Base-by-base conservation (phyloP, 53 echinoderm and acorn worm species). In the Temnopleurus reevesii region DNA sequence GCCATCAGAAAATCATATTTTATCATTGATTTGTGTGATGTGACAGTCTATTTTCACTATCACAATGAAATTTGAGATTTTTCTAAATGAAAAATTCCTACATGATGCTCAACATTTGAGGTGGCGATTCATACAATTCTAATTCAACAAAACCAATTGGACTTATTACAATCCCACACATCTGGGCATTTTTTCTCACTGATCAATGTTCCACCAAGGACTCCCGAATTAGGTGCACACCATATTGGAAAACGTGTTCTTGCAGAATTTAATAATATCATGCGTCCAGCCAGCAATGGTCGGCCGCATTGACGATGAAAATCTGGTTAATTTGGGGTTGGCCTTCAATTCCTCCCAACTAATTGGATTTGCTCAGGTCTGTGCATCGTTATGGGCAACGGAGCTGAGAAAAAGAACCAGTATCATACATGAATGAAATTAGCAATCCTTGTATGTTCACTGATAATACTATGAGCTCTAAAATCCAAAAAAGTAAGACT, bases 311-410 rank as follows among this genome's bases (percentile, higher is more conserved):
- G n/a, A n/a, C 13, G 30, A 46, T 79, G 79, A 79, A 79, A 79
- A 79, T 79, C 79, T 79, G 49, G 46, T 83, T 83, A 83, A 83
- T 83, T 83, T 83, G 36, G 55, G 83, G 30, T 23, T 83, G 83
- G 83, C 83, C 83, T 83, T 83, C 54, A 83, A 83, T 83, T 51
- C 49, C 45, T 47, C 30, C 28, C 47, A 46, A 28, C 46, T 79
- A 47, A 79, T 79, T 79, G 79, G 79, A 79, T 79, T 79, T 79
- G 49, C 79, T 47, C 30, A 12, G 79, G 46, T 79, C 79, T 79
- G 79, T 47, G 41, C 29, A 79, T 79, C 46, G 46, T 79, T 79
- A 79, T 49, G 79, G 79, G 79, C 79, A 79, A 47, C 18, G 79
- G n/a, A 47, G 79, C 28, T 46, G 79, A 79, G 49, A 79, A 79